A percentile compares a stretch with the other conserved stretches of the same genome.
Conservation (phyloP, 37 sponge, comb jelly and placozoan species). For the Dysidea cf. avara region DNA sequence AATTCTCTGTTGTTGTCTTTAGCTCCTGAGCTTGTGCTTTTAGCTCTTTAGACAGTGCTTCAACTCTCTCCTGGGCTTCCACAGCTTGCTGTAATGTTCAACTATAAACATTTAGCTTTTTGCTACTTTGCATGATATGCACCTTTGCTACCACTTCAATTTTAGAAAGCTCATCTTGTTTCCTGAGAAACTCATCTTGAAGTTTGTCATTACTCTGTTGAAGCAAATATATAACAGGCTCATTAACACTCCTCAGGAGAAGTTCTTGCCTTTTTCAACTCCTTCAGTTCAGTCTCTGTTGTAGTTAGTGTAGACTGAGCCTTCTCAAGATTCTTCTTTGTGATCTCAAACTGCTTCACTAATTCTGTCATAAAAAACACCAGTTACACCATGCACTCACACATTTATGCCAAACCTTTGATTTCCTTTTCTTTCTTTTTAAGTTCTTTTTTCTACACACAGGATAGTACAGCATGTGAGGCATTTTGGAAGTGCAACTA, state of each 20-base stretch:
- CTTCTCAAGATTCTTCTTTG: conserved; percentile 9
- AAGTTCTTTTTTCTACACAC: conserved; percentile 17
- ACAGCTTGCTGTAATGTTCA: too few species aligned
- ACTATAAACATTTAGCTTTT: too few species aligned
- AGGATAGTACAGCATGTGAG: neutral
- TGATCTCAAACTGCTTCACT: neutral
- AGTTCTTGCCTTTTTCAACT: conserved; percentile 7
- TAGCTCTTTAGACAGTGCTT: too few species aligned
- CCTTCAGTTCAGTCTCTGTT: conserved; percentile 12
- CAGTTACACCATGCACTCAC: neutral
- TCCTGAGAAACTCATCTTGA: too few species aligned
- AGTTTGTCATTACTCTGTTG: too few species aligned
- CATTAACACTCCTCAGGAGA: neutral
- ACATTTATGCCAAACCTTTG: conserved; percentile 22
- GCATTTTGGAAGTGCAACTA: too few species aligned
- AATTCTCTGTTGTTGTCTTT: too few species aligned
- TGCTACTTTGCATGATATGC: too few species aligned
- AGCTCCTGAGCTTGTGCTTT: too few species aligned
- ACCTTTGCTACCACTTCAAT: too few species aligned
- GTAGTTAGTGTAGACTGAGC: neutral
- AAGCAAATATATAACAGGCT: neutral
- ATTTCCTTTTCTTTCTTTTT: conserved; percentile 29
- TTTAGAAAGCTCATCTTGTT: too few species aligned
- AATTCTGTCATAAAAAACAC: neutral
- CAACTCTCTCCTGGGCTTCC: too few species aligned